Evolutionary conservation across 2,113 vertebrate genomes (phyloP).

Genomic region (Noctilio leporinus): DNA sequence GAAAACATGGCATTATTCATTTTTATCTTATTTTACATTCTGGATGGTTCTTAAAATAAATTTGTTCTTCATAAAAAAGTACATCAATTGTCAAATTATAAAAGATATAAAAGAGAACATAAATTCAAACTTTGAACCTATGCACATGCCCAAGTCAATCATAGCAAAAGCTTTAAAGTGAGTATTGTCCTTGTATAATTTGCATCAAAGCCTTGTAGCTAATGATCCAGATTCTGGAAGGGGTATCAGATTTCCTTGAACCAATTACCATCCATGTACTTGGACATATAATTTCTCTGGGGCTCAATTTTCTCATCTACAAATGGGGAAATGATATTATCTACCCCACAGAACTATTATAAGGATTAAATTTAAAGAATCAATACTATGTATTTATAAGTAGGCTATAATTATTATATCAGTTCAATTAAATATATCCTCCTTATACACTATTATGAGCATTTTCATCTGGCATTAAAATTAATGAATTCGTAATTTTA

Average conservation of each 20-base stretch:
- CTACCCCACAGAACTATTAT: background rate
- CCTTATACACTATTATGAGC: background rate
- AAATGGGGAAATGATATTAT: background rate
- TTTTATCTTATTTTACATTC: background rate
- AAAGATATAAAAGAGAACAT: background rate
- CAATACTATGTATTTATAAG: background rate
- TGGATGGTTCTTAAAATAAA: background rate
- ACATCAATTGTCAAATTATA: background rate
- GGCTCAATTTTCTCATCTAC: background rate
- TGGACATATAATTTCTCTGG: background rate
- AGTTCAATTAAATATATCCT: background rate
- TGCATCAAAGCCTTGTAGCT: background rate
- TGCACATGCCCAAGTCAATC: background rate
- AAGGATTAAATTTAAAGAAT: background rate
- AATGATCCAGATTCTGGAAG: background rate
- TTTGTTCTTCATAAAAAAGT: background rate
- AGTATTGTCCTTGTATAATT: background rate
- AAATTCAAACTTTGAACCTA: background rate
- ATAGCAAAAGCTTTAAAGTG: background rate
- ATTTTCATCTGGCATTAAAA: background rate
- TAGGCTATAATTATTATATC: background rate
- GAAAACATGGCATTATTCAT: background rate
- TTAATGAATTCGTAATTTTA: background rate
- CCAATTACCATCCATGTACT: background rate
- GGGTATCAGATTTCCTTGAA: background rate